A percentile compares a stretch with the other conserved stretches of the same genome.
phyloP scores from a whole-genome alignment of 92 coral and sea anemone genomes.

The Porites divaricata region DNA sequence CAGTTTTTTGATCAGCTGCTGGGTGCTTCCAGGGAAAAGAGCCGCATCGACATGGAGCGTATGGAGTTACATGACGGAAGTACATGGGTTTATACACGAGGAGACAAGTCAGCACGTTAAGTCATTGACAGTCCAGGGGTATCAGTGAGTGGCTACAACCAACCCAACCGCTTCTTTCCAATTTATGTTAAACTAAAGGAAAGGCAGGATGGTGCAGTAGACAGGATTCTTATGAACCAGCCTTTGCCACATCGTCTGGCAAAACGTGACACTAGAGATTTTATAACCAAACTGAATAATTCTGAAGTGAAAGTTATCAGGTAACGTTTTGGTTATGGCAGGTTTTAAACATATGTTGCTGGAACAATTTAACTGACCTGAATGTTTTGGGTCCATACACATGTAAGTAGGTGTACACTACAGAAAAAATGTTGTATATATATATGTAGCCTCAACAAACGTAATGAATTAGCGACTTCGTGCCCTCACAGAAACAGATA shows the following conservation, averaged over 20 bases:
- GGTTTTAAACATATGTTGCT: neutral
- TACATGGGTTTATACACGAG: constrained; percentile 42
- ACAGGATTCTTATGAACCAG: constrained; percentile 47
- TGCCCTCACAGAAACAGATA: too few relatives aligned
- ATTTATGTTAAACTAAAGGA: constrained; percentile 35
- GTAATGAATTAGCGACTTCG: too few relatives aligned
- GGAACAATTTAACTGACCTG: too few relatives aligned
- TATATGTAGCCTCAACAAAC: too few relatives aligned
- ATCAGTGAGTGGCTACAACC: constrained; percentile 25
- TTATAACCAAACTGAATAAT: constrained; percentile 5
- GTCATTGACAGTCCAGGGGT: constrained; percentile 22
- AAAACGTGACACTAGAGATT: constrained; percentile 25
- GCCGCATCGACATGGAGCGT: constrained; percentile 22
- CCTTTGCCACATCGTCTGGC: constrained; percentile 50
- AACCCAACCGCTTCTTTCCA: constrained; percentile 36
- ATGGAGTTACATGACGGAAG: constrained; percentile 30
- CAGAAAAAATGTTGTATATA: too few relatives aligned
- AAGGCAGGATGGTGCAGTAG: constrained; percentile 62
- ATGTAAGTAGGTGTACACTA: too few relatives aligned
- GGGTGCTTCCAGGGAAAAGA: constrained; percentile 21
- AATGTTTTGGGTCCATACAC: too few relatives aligned
- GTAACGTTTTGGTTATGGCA: constrained; percentile 16
- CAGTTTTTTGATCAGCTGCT: constrained; percentile 31
- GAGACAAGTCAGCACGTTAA: constrained; percentile 24
- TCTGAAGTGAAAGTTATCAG: constrained; percentile 46